Evolutionary conservation across 2,797 vertebrate species (phyloP).

Genomic region (Melanotaenia maccullochi): DNA sequence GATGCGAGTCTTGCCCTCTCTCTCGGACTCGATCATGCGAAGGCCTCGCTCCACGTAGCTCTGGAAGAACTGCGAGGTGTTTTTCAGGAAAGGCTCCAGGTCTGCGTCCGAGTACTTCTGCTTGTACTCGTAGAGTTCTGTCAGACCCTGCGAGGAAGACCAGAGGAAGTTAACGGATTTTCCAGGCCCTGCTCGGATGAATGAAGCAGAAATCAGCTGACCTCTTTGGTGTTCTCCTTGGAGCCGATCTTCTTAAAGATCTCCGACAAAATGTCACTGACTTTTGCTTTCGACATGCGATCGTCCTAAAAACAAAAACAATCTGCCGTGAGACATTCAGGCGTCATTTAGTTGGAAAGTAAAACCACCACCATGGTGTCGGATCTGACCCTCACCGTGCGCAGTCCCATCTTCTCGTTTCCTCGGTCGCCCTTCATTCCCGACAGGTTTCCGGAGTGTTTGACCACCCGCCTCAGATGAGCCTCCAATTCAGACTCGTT

Average conservation of each 20-base stretch:
- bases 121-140: constrained; percentile 97
- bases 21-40: constrained; percentile 93
- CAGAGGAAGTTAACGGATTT: neutral
- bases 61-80: constrained; percentile 98
- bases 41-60: constrained; percentile 98
- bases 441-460: constrained; percentile 88
- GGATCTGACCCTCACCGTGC: constrained; percentile 52
- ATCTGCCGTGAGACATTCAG: neutral
- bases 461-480: constrained; percentile 91
- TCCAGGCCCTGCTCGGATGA: neutral
- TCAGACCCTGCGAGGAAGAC: constrained; percentile 85
- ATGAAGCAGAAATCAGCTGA: constrained; percentile 39
- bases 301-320: constrained; percentile 84
- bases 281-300: constrained; percentile 94
- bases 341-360: too few relatives aligned
- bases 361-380: too few relatives aligned
- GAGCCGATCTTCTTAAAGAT: constrained; percentile 99
- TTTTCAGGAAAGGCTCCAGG: constrained; percentile 95
- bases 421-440: constrained; percentile 90
- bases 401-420: constrained; percentile 90
- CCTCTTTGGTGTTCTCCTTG: constrained; percentile 99
- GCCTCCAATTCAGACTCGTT: constrained; percentile 96
- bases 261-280: constrained; percentile 96
- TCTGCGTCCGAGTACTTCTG: constrained; percentile 97
- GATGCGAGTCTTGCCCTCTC: constrained; percentile 91